These are phyloP conservation scores for Anguilla obscura DNA, from an alignment of 2,797 vertebrate species.

Conservation along the genomic window DNA sequence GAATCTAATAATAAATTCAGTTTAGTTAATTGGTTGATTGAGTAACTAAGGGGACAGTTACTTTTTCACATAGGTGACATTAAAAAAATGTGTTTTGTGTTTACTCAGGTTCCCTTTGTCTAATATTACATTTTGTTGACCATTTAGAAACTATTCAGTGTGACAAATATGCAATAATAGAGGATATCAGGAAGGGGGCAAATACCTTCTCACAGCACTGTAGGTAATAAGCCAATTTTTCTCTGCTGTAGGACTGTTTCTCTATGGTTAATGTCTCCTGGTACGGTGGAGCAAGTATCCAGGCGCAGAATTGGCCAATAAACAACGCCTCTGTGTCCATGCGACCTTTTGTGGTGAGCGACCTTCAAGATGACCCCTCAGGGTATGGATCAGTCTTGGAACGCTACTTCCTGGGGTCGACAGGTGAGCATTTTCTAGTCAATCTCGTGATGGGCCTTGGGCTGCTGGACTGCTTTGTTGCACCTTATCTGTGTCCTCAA, in stretches of 20 bases:
- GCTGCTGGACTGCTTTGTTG: background rate
- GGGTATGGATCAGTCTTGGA: slow-evolving; percentile 84
- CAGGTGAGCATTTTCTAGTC: slow-evolving; percentile 68
- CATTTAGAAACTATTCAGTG: too few species aligned
- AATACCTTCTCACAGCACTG: too few species aligned
- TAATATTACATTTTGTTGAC: too few species aligned
- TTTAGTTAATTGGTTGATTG: too few species aligned
- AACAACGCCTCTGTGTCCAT: slow-evolving; percentile 73
- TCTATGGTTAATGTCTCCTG: slow-evolving; percentile 89
- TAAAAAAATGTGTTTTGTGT: too few species aligned
- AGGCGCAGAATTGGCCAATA: slow-evolving; percentile 82
- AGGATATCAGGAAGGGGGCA: too few species aligned
- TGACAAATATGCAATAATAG: too few species aligned
- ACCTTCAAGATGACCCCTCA: slow-evolving; percentile 70
- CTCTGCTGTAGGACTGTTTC: slow-evolving; percentile 80
- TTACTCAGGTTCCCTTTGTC: too few species aligned
- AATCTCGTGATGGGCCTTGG: background rate
- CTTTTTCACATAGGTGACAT: too few species aligned
- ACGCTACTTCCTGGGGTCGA: slow-evolving; percentile 85
- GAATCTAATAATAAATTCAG: too few species aligned
- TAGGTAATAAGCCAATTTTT: too few species aligned
- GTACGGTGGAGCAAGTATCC: slow-evolving; percentile 82
- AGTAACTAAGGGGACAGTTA: too few species aligned
- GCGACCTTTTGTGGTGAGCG: slow-evolving; percentile 78
- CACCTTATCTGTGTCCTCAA: background rate